A percentile compares a stretch with the other conserved stretches of the same genome.
phyloP scores from a whole-genome alignment of 2,888 invertebrate genomes.

The Lithodes maja region DNA sequence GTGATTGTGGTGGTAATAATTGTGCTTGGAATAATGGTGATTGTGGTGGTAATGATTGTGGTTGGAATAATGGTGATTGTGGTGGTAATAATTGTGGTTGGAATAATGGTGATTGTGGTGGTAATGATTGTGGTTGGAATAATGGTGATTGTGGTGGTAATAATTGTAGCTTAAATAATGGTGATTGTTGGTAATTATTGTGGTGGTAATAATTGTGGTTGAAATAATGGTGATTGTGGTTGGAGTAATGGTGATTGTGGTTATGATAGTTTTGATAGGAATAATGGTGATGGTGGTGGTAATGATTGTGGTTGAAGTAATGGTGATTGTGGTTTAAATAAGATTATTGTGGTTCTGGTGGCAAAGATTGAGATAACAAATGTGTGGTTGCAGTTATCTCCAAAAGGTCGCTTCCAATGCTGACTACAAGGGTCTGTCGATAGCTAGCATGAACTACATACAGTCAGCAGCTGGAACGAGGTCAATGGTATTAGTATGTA shows the following conservation, averaged over 20 bases:
- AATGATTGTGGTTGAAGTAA: neutral
- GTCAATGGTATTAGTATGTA: no score
- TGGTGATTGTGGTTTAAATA: neutral
- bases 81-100: no score
- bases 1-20: neutral
- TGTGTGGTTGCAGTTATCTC: no score
- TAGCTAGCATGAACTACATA: no score
- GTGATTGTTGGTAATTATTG: neutral
- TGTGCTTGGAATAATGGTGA: neutral
- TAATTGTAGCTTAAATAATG: neutral
- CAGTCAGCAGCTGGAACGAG: no score
- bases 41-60: no score
- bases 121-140: neutral
- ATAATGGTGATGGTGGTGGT: neutral
- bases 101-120: neutral
- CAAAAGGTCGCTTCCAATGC: no score
- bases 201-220: neutral
- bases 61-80: neutral
- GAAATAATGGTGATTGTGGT: neutral
- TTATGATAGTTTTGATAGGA: neutral
- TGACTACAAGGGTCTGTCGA: no score
- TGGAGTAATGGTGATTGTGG: neutral
- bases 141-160: neutral
- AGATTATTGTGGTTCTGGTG: no score
- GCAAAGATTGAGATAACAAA: no score